Conservation (phyloP, 2,797 vertebrate genomes). For the Pitangus sulphuratus region DNA sequence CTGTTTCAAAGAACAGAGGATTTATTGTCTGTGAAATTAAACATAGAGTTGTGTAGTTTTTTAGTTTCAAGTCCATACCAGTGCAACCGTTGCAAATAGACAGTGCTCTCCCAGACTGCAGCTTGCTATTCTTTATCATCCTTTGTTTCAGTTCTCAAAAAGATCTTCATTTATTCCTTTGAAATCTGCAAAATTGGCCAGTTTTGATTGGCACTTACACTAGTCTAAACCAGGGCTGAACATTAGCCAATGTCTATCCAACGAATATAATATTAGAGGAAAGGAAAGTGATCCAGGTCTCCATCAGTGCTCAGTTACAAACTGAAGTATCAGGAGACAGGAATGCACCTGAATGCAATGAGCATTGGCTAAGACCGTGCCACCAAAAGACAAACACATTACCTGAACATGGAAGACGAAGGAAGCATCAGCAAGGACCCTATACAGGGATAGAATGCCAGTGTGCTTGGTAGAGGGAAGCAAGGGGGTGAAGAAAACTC, state of each 20-base stretch:
- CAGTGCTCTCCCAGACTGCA: neutral
- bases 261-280: neutral
- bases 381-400: neutral
- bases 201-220: neutral
- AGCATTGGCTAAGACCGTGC: neutral
- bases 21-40: neutral
- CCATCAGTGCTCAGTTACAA: neutral
- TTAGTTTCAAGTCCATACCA: neutral
- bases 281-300: neutral
- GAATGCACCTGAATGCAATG: neutral
- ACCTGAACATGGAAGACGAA: neutral
- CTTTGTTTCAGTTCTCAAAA: neutral
- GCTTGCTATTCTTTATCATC: neutral
- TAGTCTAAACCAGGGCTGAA: neutral
- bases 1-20: neutral
- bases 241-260: neutral
- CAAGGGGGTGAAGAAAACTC: neutral
- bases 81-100: neutral
- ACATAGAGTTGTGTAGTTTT: neutral
- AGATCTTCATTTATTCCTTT: neutral
- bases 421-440: neutral
- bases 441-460: neutral
- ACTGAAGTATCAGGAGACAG: neutral
- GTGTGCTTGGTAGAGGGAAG: neutral
- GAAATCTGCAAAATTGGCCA: neutral